Evolutionary conservation across 2,888 invertebrate genomes (phyloP).

Genomic region (Apamea anceps): DNA sequence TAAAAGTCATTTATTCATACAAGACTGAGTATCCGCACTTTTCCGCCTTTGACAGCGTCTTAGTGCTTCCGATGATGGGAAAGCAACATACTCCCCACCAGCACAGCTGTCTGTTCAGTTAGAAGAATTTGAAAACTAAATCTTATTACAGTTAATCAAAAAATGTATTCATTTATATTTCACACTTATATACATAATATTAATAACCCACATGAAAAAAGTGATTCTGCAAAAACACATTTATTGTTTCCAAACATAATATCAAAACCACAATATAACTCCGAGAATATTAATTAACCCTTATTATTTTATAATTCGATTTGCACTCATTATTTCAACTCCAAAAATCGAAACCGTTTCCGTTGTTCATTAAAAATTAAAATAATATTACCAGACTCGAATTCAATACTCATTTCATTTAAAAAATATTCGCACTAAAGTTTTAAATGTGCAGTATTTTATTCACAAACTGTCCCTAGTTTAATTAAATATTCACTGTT

Average conservation of each 20-base stretch:
- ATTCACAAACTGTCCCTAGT: conserved; percentile 45
- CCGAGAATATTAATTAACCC: neutral
- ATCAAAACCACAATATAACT: neutral
- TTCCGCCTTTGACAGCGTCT: neutral
- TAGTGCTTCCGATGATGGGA: neutral
- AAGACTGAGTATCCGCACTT: neutral
- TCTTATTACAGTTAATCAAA: neutral
- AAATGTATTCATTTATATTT: neutral
- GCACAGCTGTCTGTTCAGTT: neutral
- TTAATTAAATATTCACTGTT: conserved; percentile 61
- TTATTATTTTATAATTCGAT: conserved; percentile 18
- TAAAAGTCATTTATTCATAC: neutral
- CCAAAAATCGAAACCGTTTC: neutral
- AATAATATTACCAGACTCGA: neutral
- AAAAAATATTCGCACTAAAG: conserved; percentile 26
- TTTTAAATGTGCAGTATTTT: conserved; percentile 47
- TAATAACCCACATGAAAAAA: neutral
- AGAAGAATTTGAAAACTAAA: neutral
- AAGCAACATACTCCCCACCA: neutral
- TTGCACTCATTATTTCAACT: conserved; percentile 22
- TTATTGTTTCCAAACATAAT: neutral
- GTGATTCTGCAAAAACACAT: neutral
- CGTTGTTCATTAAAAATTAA: conserved; percentile 27
- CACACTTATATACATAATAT: neutral
- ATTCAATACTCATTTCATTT: conserved; percentile 24